Evolutionary conservation across 2,113 vertebrate genomes (phyloP).

Genomic region (Brachyistius frenatus): DNA sequence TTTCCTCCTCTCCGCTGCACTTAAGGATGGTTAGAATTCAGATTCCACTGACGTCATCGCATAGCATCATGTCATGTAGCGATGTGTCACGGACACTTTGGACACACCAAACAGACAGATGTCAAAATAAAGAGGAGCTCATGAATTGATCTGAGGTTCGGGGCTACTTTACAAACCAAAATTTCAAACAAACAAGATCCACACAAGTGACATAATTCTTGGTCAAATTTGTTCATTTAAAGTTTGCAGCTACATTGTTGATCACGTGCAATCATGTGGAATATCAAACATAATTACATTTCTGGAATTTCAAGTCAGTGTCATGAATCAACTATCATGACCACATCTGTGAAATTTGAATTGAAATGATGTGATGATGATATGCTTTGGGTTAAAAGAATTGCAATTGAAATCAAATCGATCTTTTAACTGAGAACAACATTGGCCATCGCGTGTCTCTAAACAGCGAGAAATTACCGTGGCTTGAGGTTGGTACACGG

Average conservation of each 20-base stretch:
- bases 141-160: background rate
- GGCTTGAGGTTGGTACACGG: background rate
- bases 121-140: background rate
- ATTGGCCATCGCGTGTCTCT: background rate
- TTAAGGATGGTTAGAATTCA: background rate
- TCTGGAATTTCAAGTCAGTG: background rate
- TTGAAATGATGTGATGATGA: background rate
- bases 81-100: background rate
- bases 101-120: background rate
- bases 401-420: slow-evolving; percentile 2
- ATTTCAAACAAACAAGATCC: background rate
- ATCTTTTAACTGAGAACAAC: background rate
- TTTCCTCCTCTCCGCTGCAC: background rate
- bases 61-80: background rate
- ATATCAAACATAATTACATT: background rate
- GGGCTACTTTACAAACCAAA: background rate
- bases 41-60: background rate
- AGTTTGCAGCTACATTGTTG: background rate
- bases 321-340: slow-evolving; percentile 2
- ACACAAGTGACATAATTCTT: background rate
- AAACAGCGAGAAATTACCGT: background rate
- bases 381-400: background rate
- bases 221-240: background rate
- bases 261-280: background rate
- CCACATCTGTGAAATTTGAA: background rate